Conservation (phyloP, 2,113 vertebrate genomes). For the Poeciliopsis retropinna region DNA sequence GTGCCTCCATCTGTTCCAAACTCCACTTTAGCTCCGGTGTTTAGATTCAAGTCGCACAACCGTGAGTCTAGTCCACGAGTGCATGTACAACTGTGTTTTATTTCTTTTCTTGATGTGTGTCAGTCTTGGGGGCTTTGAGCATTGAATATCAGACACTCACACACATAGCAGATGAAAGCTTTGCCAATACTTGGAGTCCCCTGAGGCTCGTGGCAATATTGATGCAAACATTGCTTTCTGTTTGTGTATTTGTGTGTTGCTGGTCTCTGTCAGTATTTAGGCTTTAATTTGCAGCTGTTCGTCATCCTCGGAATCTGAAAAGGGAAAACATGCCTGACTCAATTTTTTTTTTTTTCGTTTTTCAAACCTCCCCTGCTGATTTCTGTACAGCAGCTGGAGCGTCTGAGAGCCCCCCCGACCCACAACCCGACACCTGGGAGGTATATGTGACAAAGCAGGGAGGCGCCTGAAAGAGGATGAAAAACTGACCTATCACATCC, state of each 20-base stretch:
- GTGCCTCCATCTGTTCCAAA: constrained; percentile 27
- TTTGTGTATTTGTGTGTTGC: constrained; percentile 44
- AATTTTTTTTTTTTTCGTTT: not conserved
- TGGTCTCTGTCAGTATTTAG: constrained; percentile 34
- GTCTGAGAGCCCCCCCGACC: constrained; percentile 16
- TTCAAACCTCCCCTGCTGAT: constrained; percentile 10
- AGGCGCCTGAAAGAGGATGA: constrained; percentile 72
- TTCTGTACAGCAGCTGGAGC: constrained; percentile 52
- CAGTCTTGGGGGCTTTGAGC: constrained; percentile 9
- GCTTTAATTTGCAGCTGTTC: constrained; percentile 25
- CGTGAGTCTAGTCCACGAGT: not conserved
- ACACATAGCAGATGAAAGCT: constrained; percentile 75
- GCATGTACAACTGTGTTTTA: not conserved
- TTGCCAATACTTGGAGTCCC: constrained; percentile 69
- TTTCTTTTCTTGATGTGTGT: constrained; percentile 16
- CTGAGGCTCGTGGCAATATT: constrained; percentile 70
- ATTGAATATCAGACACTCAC: constrained; percentile 61
- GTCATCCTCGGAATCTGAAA: constrained; percentile 58
- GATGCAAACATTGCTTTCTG: constrained; percentile 58
- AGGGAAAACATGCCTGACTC: constrained; percentile 43
- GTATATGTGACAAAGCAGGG: constrained; percentile 71
- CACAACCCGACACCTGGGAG: constrained; percentile 66
- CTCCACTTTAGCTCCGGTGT: constrained; percentile 6
- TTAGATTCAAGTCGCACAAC: constrained; percentile 10
- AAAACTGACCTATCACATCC: constrained; percentile 79